Evolutionary conservation across 2,888 invertebrate species (phyloP), one percentile per base, ranked within the genome.

Genomic region (Cyclophora albipunctata): DNA sequence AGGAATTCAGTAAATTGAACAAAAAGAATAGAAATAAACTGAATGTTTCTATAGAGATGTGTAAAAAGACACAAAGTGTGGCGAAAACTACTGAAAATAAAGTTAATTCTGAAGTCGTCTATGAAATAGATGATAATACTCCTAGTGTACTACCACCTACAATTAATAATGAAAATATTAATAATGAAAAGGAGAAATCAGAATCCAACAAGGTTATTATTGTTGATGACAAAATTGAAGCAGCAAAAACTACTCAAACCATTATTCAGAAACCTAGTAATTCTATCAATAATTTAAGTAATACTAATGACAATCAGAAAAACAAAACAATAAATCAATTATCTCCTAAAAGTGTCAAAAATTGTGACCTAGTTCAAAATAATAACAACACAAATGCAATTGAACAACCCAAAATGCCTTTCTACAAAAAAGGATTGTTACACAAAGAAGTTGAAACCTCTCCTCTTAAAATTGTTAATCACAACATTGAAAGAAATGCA

Each of bases 41-140:
- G 5, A 85, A 88, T 79, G 78, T 85, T 47, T 89, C 89, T 37
- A 82, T 86, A 60, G 84, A 88, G 71, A 81, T 80, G 78, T 77
- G 73, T 54, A 84, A 85, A 55, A 85, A 77, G 60, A 69, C 71
- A 45, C 71, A 81, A 60, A 71, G 51, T 55, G 4, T 71, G 63
- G 41, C 51, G 53, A 41, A 57, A 49, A 43, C 43, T 37, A 46
- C 47, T 33, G 57, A 54, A 46, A 58, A 58, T 45, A 42, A 52
- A 35, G 41, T 33, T 45, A 49, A 43, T 49, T 58, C 60, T 34
- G 52, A 60, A 52, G 63, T 62, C 41, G 52, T 57, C 34, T 65
- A 65, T 53, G 64, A 64, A 33, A 81, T 81, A 50, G 80, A 83
- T 69, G 80, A 80, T 40, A 74, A 77, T 52, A 81, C 78, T 47